Conservation (phyloP, 2,888 invertebrate species). For the Megaustenia siamemsis region DNA sequence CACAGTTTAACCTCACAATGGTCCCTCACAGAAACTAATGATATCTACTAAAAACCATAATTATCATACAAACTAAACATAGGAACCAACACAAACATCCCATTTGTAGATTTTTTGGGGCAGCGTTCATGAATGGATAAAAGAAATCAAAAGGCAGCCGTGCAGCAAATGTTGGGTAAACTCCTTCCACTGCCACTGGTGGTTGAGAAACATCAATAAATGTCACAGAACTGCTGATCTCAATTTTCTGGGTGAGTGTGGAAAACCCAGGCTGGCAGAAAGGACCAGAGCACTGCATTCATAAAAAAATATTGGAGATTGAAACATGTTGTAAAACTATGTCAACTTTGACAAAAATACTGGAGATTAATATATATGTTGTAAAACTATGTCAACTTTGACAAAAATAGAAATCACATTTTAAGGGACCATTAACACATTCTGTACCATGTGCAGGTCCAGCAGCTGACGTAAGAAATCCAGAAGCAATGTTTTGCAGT, state of each 20-base stretch:
- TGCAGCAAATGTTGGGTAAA: slow-evolving; percentile 85
- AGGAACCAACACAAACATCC: not conserved
- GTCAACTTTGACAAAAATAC: no score
- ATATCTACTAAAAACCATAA: not conserved
- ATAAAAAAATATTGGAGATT: not conserved
- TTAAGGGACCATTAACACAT: no score
- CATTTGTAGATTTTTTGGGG: not conserved
- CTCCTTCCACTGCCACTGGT: slow-evolving; percentile 82
- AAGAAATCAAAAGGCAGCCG: slow-evolving; percentile 87
- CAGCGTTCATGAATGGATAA: slow-evolving; percentile 82
- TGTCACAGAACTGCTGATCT: slow-evolving; percentile 80
- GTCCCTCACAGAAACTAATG: not conserved
- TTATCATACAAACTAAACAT: slow-evolving; percentile 23
- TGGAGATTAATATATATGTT: no score
- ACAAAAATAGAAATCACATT: no score
- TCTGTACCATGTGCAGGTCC: no score
- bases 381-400: no score
- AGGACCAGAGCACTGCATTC: slow-evolving; percentile 74
- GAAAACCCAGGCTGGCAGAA: slow-evolving; percentile 70
- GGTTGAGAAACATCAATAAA: slow-evolving; percentile 82
- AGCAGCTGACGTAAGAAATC: no score
- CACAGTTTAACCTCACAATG: not conserved
- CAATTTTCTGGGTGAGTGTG: slow-evolving; percentile 67
- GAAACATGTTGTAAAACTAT: no score
- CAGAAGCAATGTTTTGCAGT: no score